Conservation (phyloP, 2,888 invertebrate species). For the Tenthredo amoena region DNA sequence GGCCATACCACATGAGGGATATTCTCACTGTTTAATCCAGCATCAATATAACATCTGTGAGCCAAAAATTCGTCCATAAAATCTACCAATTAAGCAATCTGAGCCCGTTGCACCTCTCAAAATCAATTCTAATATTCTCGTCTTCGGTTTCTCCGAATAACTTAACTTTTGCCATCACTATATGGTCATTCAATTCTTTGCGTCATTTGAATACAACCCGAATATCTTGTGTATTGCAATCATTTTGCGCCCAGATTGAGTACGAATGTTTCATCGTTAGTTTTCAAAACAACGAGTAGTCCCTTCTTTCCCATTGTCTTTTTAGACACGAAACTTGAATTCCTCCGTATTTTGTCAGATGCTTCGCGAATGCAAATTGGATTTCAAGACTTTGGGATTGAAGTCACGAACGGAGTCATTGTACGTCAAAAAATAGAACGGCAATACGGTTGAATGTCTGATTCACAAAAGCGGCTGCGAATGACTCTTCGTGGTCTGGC, state of each 20-base stretch:
- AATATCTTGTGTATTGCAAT: background rate
- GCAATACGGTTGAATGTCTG: slow-evolving; percentile 37
- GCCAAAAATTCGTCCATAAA: background rate
- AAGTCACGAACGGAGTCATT: slow-evolving; percentile 47
- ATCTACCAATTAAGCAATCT: background rate
- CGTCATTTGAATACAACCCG: background rate
- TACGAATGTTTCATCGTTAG: slow-evolving; percentile 4
- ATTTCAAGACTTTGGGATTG: slow-evolving; percentile 19
- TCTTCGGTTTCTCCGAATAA: background rate
- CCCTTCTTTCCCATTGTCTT: slow-evolving; percentile 37
- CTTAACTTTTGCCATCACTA: background rate
- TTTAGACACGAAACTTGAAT: slow-evolving; percentile 46
- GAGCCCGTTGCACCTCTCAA: background rate
- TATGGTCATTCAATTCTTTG: background rate
- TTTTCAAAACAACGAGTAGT: slow-evolving; percentile 39
- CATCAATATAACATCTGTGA: background rate
- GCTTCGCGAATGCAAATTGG: slow-evolving; percentile 47
- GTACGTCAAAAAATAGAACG: slow-evolving; percentile 49
- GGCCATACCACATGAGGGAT: background rate
- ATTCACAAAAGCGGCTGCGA: slow-evolving; percentile 32
- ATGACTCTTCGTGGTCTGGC: background rate
- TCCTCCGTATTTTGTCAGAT: slow-evolving; percentile 46
- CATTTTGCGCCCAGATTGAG: background rate
- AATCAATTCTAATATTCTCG: background rate
- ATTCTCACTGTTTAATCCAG: background rate